A percentile compares a stretch with the other conserved stretches of the same genome.
Conservation (phyloP, 2,888 invertebrate species). For the Pollenia griseotomentosa region DNA sequence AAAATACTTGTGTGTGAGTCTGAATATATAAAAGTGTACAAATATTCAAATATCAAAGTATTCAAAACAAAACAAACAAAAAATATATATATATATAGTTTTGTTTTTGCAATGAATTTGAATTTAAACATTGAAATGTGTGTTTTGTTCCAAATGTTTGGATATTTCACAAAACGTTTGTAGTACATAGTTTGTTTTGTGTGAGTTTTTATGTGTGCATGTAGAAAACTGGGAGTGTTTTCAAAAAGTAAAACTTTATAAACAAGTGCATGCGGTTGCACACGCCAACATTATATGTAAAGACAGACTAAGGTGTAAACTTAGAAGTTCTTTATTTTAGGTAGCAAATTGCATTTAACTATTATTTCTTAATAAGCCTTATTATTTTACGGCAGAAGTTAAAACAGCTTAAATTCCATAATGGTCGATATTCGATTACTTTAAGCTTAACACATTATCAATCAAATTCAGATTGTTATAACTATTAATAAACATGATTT, state of each 20-base stretch:
- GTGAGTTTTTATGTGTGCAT: neutral
- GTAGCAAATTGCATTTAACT: too few relatives aligned
- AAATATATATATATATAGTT: neutral
- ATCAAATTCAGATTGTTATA: too few relatives aligned
- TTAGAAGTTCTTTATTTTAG: too few relatives aligned
- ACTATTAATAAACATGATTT: too few relatives aligned
- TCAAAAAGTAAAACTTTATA: slow-evolving; percentile 15
- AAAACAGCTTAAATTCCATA: too few relatives aligned
- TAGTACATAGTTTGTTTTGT: neutral
- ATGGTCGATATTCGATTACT: too few relatives aligned
- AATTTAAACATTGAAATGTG: slow-evolving; percentile 1
- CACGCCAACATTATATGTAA: too few relatives aligned
- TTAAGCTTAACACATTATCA: too few relatives aligned
- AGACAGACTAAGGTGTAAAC: too few relatives aligned
- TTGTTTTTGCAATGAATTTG: slow-evolving; percentile 26
- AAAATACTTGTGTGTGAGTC: neutral
- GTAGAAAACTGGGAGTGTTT: neutral
- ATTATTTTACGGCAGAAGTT: too few relatives aligned
- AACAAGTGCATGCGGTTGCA: neutral
- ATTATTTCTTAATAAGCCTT: too few relatives aligned
- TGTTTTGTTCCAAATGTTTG: slow-evolving; percentile 14
- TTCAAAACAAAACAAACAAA: neutral
- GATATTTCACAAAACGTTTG: slow-evolving; percentile 14
- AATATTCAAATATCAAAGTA: neutral
- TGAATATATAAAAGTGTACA: neutral